A percentile compares a stretch with the other conserved stretches of the same genome.
Evolutionary conservation across 2,113 vertebrate genomes (phyloP).

Genomic region (Solenodon paradoxus): DNA sequence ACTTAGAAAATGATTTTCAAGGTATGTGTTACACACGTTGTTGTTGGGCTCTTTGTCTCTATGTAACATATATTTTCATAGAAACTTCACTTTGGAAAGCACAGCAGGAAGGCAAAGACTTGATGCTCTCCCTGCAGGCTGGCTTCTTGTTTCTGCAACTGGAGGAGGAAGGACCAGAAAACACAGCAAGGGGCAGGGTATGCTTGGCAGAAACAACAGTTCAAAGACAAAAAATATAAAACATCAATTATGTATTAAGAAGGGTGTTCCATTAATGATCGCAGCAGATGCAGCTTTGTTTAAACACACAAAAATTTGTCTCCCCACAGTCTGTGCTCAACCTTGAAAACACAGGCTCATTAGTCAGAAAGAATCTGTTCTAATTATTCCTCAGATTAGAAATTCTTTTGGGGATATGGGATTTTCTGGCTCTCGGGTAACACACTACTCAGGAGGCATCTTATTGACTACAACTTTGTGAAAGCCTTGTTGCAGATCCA

Average conservation of each 20-base stretch:
- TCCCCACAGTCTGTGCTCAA: not conserved
- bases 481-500: not conserved
- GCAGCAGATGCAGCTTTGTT: slow-evolving; percentile 46
- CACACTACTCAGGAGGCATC: not conserved
- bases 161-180: not conserved
- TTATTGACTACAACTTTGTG: not conserved
- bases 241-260: slow-evolving; percentile 16
- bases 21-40: not conserved
- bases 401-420: not conserved
- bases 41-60: not conserved
- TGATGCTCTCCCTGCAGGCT: not conserved
- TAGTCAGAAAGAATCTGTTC: slow-evolving; percentile 21
- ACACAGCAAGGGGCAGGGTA: slow-evolving; percentile 10
- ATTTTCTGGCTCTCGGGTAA: not conserved
- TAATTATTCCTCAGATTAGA: slow-evolving; percentile 46
- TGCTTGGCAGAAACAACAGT: not conserved
- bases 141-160: slow-evolving; percentile 23
- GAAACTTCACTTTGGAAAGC: not conserved
- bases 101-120: not conserved
- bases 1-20: not conserved
- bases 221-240: not conserved
- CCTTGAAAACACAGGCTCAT: slow-evolving; percentile 56
- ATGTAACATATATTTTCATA: not conserved
- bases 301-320: slow-evolving; percentile 26
- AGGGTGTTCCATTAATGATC: slow-evolving; percentile 35